A percentile compares a stretch with the other conserved stretches of the same genome.
These are phyloP conservation scores for Sebastes fasciatus DNA, from an alignment of 2,113 vertebrate genomes.

Conservation along the genomic window DNA sequence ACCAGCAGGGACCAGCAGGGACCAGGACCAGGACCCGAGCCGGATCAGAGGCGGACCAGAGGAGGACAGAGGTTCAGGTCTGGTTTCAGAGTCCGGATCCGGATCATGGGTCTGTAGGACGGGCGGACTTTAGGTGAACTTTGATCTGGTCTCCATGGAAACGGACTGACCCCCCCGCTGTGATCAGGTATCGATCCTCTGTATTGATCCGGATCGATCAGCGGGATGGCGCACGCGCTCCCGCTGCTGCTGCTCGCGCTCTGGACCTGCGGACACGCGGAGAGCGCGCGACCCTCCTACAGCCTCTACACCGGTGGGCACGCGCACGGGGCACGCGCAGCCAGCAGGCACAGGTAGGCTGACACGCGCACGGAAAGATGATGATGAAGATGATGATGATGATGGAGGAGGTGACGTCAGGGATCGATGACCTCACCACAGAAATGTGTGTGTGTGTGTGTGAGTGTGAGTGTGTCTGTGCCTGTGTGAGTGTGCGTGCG, in stretches of 20 bases:
- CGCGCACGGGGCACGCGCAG: slow-evolving; percentile 60
- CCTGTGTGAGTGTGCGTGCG: background rate
- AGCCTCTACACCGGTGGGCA: slow-evolving; percentile 68
- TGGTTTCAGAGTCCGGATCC: background rate
- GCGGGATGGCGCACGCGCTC: slow-evolving; percentile 60
- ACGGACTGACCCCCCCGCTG: too few relatives aligned
- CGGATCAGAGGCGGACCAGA: background rate
- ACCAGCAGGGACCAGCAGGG: background rate
- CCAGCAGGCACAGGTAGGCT: slow-evolving; percentile 77
- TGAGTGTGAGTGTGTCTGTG: background rate
- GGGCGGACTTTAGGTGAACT: slow-evolving; percentile 12
- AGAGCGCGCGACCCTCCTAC: slow-evolving; percentile 68
- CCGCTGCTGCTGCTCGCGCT: slow-evolving; percentile 65
- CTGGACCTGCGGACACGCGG: slow-evolving; percentile 56
- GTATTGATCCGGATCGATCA: slow-evolving; percentile 32
- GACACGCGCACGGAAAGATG: slow-evolving; percentile 59
- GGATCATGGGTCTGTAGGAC: slow-evolving; percentile 47
- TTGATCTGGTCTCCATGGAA: background rate
- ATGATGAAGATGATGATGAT: slow-evolving; percentile 1
- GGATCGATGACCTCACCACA: slow-evolving; percentile 4
- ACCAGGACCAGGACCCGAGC: background rate
- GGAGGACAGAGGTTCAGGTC: background rate
- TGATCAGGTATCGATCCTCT: slow-evolving; percentile 5
- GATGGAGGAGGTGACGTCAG: slow-evolving; percentile 22
- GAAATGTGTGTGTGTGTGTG: background rate